Conservation (phyloP, 2,797 vertebrate species). For the Pseudochromis fuscus region DNA sequence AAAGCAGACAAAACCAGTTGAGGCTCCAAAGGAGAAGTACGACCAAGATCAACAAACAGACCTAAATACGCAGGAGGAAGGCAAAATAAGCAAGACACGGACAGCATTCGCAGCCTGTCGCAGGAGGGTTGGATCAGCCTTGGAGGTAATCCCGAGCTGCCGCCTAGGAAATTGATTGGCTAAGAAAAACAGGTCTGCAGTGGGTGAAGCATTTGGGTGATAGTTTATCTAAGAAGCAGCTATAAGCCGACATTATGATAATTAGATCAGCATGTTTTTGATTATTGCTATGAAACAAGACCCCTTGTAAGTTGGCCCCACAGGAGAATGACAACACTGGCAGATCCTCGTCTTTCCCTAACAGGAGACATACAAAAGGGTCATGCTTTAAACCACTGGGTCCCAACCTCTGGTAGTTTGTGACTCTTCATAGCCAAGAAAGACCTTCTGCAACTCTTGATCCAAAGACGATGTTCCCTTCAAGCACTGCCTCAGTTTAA, state of each 20-base stretch:
- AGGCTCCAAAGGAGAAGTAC: constrained; percentile 55
- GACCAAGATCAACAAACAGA: constrained; percentile 79
- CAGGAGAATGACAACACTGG: constrained; percentile 43
- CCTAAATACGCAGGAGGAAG: constrained; percentile 62
- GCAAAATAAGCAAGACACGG: constrained; percentile 76
- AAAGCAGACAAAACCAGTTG: constrained; percentile 61
- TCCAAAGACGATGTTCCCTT: no score
- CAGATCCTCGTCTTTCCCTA: constrained; percentile 57
- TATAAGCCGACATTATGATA: constrained; percentile 70
- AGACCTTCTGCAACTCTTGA: neutral
- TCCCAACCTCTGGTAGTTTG: constrained; percentile 19
- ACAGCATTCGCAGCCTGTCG: constrained; percentile 29
- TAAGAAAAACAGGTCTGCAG: constrained; percentile 73
- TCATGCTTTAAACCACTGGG: constrained; percentile 23
- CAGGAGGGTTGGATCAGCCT: constrained; percentile 53
- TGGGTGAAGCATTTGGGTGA: constrained; percentile 50
- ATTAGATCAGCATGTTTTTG: constrained; percentile 77
- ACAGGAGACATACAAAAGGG: constrained; percentile 38
- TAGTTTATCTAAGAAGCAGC: constrained; percentile 70
- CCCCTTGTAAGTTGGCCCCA: constrained; percentile 36
- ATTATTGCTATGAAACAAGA: constrained; percentile 71
- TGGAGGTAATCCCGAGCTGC: constrained; percentile 73
- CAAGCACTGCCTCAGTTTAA: no score
- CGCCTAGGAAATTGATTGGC: constrained; percentile 80
- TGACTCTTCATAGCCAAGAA: constrained; percentile 11